Percentiles rank a stretch among this genome's conserved stretches.
Conservation (phyloP, 2,113 vertebrate species). For the Gambusia holbrooki region DNA sequence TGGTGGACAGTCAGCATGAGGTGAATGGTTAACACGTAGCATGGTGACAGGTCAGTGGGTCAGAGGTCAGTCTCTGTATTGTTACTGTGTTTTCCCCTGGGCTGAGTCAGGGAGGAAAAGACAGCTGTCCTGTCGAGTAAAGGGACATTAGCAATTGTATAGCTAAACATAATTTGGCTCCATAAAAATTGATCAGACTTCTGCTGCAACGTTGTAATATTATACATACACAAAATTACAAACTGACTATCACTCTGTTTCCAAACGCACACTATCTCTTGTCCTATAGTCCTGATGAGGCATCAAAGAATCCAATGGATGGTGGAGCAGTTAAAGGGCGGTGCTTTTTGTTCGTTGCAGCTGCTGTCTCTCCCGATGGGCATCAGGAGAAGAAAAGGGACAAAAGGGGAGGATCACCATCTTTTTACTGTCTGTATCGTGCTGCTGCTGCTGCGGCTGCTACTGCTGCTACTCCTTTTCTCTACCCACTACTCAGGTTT, state of each 20-base stretch:
- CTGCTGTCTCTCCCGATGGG: conserved; percentile 60
- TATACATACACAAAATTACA: neutral
- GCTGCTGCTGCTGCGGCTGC: conserved; percentile 35
- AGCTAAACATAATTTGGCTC: conserved; percentile 40
- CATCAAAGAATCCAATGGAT: conserved; percentile 17
- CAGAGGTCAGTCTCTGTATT: conserved; percentile 59
- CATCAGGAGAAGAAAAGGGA: conserved; percentile 43
- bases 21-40: conserved; percentile 67
- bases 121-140: conserved; percentile 68
- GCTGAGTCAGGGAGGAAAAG: conserved; percentile 49
- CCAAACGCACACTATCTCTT: neutral
- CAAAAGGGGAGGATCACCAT: conserved; percentile 43
- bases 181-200: conserved; percentile 17
- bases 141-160: conserved; percentile 54
- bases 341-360: conserved; percentile 50
- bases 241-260: neutral
- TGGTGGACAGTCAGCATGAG: conserved; percentile 33
- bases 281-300: neutral
- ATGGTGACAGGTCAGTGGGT: conserved; percentile 53
- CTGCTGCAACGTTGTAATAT: neutral
- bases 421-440: conserved; percentile 31
- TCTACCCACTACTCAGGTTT: conserved; percentile 72
- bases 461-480: conserved; percentile 47
- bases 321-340: conserved; percentile 25
- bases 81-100: conserved; percentile 62